Conservation (phyloP, 2,113 vertebrate species). For the Equus quagga region DNA sequence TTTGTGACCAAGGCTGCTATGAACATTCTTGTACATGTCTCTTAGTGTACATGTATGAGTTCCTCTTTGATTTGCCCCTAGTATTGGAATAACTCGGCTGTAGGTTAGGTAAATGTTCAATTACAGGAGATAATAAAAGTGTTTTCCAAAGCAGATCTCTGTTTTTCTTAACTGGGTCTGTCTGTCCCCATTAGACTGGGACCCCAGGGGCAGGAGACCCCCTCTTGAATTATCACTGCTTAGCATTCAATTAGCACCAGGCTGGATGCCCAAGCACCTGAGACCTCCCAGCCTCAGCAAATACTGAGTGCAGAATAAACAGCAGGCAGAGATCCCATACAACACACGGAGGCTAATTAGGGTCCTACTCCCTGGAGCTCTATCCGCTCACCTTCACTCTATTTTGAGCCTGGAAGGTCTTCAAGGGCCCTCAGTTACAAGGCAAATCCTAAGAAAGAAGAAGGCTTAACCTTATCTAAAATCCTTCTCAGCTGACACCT, state of each 20-base stretch:
- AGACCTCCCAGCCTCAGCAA: constrained; percentile 26
- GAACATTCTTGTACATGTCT: background rate
- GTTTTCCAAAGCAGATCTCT: constrained; percentile 49
- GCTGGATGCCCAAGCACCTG: background rate
- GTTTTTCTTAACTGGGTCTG: constrained; percentile 35
- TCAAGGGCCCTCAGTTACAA: background rate
- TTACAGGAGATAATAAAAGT: constrained; percentile 56
- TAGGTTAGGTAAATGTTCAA: background rate
- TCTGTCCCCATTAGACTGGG: background rate
- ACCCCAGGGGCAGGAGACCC: background rate
- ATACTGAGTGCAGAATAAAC: constrained; percentile 10
- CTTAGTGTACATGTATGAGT: background rate
- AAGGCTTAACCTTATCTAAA: constrained; percentile 54
- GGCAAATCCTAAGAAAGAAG: constrained; percentile 57
- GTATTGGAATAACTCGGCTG: constrained; percentile 1
- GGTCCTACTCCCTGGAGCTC: background rate
- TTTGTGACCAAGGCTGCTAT: constrained; percentile 25
- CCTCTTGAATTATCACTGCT: constrained; percentile 4
- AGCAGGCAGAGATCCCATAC: background rate
- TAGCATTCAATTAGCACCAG: background rate
- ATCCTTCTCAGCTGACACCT: constrained; percentile 43
- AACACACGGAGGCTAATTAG: background rate
- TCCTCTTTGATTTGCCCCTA: constrained; percentile 45
- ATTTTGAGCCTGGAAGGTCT: constrained; percentile 48
- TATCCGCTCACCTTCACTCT: background rate